Evolutionary conservation across 2,888 invertebrate genomes (phyloP).

Genomic region (Pharmacophagus antenor): DNA sequence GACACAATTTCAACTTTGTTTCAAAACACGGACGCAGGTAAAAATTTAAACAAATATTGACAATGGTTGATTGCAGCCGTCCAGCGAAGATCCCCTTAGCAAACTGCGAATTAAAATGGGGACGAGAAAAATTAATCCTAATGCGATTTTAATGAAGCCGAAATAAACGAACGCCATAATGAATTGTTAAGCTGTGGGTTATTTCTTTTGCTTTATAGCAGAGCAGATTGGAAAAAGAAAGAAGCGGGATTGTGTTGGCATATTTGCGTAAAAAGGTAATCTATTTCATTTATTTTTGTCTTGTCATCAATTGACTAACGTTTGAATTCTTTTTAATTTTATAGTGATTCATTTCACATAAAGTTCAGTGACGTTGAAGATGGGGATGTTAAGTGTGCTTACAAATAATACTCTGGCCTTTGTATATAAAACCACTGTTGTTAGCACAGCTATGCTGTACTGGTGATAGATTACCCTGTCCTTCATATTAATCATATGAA

Average conservation of each 20-base stretch:
- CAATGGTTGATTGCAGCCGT: conserved; percentile 75
- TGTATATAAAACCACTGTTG: too few species aligned
- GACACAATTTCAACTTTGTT: conserved; percentile 37
- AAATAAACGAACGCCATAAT: conserved; percentile 78
- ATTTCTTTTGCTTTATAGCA: conserved; percentile 57
- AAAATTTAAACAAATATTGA: conserved; percentile 72
- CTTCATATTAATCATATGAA: too few species aligned
- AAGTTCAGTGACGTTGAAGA: too few species aligned
- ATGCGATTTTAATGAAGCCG: conserved; percentile 81
- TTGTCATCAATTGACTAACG: too few species aligned
- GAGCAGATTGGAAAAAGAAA: conserved; percentile 49
- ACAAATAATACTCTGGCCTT: too few species aligned
- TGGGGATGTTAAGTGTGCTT: too few species aligned
- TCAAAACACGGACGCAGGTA: conserved; percentile 64
- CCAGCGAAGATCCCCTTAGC: conserved; percentile 70
- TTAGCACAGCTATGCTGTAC: too few species aligned
- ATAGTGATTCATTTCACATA: too few species aligned
- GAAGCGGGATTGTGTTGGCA: conserved; percentile 14
- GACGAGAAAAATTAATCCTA: conserved; percentile 81
- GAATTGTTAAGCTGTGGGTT: conserved; percentile 72
- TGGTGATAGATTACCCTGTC: too few species aligned
- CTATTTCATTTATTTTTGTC: not conserved
- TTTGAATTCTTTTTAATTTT: too few species aligned
- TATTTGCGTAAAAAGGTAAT: not conserved
- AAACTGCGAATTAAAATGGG: conserved; percentile 77